Conservation (phyloP, 1,140 invertebrate species). For the Trinorchestia longiramus region DNA sequence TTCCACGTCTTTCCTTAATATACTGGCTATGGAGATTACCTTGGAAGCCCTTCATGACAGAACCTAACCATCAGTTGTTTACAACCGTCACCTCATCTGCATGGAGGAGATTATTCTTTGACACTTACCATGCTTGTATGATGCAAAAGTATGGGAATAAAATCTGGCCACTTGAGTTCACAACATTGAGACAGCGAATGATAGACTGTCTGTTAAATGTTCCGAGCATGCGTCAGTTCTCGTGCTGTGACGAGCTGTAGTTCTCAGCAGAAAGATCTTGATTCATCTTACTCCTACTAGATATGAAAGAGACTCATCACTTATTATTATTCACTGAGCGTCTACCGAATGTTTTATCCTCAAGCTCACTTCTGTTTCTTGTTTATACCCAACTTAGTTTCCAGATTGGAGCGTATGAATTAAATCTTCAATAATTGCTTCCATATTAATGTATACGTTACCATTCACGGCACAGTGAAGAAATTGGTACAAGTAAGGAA, state of each 20-base stretch:
- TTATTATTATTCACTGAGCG: not conserved
- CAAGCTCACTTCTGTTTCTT: not conserved
- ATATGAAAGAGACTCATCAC: not conserved
- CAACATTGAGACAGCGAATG: not conserved
- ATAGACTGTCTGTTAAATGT: not conserved
- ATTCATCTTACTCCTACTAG: not conserved
- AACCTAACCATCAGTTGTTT: not conserved
- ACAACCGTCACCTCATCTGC: not conserved
- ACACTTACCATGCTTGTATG: not conserved
- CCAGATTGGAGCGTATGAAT: not conserved
- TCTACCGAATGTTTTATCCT: not conserved
- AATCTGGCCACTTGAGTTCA: not conserved
- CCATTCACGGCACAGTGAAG: not conserved
- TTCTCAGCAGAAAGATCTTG: not conserved
- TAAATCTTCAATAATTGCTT: not conserved
- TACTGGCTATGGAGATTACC: not conserved
- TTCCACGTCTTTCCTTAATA: not conserved
- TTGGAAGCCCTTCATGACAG: not conserved
- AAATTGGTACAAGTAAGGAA: not conserved
- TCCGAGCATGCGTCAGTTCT: not conserved
- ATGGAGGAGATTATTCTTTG: not conserved
- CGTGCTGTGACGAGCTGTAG: not conserved
- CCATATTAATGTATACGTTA: not conserved
- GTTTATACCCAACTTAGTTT: not conserved
- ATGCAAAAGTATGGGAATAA: not conserved